phyloP scores from a whole-genome alignment of 2,888 invertebrate genomes.

The Nemotelus pantherinus region DNA sequence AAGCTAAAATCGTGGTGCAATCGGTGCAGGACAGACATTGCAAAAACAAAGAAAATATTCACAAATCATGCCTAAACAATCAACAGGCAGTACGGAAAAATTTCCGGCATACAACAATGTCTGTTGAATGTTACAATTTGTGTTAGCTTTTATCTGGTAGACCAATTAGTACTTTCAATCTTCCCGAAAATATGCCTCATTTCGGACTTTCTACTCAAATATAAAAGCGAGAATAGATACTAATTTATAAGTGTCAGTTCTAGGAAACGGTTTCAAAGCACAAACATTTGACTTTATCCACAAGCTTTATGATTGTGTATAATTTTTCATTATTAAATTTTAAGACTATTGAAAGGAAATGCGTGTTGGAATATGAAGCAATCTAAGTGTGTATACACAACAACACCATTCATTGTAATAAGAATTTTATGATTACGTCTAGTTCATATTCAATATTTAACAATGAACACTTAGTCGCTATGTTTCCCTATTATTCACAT shows the following conservation, averaged over 20 bases:
- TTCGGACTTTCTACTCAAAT: too few relatives aligned
- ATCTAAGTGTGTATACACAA: constrained; percentile 33
- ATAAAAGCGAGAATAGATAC: too few relatives aligned
- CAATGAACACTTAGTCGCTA: constrained; percentile 43
- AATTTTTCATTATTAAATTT: background rate
- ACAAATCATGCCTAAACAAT: background rate
- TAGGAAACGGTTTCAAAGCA: too few relatives aligned
- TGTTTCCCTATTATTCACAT: constrained; percentile 41
- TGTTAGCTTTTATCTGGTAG: too few relatives aligned
- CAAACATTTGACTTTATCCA: background rate
- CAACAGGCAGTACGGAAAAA: constrained; percentile 15
- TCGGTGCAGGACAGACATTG: background rate
- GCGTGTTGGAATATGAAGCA: constrained; percentile 22
- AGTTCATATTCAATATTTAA: constrained; percentile 41
- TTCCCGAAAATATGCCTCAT: too few relatives aligned
- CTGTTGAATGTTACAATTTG: background rate
- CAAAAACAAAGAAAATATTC: background rate
- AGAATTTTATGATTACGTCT: constrained; percentile 33
- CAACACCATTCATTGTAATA: constrained; percentile 36
- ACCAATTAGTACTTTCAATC: too few relatives aligned
- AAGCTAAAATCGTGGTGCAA: constrained; percentile 2
- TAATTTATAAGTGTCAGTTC: too few relatives aligned
- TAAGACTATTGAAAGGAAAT: constrained; percentile 19
- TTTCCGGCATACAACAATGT: background rate
- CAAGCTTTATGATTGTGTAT: background rate